These are phyloP conservation scores for Rhynchotus rufescens DNA, from an alignment of 2,797 vertebrate species.

Conservation along the genomic window DNA sequence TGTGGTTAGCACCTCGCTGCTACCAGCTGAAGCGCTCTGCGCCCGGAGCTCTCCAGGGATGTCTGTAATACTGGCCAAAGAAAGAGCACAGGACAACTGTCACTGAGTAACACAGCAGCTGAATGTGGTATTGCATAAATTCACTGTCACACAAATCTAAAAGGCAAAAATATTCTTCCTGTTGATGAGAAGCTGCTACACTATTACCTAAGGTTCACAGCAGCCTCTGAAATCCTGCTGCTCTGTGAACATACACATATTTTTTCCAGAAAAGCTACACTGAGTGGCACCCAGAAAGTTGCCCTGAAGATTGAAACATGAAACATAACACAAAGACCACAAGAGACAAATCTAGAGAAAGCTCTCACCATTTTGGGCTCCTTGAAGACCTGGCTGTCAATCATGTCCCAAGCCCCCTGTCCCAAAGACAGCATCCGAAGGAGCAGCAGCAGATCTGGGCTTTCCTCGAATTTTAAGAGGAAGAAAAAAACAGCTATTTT, in stretches of 20 bases:
- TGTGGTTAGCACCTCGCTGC: neutral
- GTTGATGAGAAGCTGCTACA: neutral
- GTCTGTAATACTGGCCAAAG: neutral
- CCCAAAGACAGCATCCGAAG: slow-evolving; percentile 94
- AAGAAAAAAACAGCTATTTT: slow-evolving; percentile 1
- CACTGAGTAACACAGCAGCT: neutral
- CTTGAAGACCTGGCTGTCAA: slow-evolving; percentile 98
- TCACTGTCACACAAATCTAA: neutral
- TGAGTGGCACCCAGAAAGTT: neutral
- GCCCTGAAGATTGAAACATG: neutral
- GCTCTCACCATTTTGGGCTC: slow-evolving; percentile 92
- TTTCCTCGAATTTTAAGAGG: slow-evolving; percentile 86
- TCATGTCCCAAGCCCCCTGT: slow-evolving; percentile 99
- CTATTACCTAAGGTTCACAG: neutral
- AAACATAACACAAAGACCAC: neutral
- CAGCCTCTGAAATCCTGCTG: neutral
- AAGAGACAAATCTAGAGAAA: neutral
- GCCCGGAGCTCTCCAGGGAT: neutral
- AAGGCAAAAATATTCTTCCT: neutral
- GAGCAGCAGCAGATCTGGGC: slow-evolving; percentile 91
- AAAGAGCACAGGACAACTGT: neutral
- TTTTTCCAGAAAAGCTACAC: neutral
- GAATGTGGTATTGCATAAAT: neutral
- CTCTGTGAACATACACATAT: neutral
- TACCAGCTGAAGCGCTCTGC: neutral